Conservation (phyloP, 1,140 invertebrate species). For the Maconellicoccus hirsutus region DNA sequence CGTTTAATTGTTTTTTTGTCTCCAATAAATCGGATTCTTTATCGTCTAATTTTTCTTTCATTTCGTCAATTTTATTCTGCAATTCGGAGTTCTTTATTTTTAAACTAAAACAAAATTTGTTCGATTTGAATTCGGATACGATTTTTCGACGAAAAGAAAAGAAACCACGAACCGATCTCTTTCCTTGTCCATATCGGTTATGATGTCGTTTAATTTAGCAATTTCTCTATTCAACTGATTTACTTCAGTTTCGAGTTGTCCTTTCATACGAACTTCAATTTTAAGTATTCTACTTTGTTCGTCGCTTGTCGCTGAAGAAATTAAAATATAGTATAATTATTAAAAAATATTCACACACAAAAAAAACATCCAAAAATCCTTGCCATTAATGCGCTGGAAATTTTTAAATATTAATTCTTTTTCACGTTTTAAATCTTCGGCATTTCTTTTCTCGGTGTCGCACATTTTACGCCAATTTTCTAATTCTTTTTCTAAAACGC, state of each 20-base stretch:
- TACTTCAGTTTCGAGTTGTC: slow-evolving; percentile 3
- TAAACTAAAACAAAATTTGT: neutral
- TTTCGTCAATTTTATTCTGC: neutral
- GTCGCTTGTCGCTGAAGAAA: neutral
- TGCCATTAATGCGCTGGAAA: neutral
- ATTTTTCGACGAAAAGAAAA: too few species aligned
- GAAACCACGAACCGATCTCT: neutral
- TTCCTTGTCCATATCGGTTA: neutral
- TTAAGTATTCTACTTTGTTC: slow-evolving; percentile 13
- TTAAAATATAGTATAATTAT: neutral
- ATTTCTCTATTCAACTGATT: slow-evolving; percentile 9
- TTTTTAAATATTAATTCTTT: slow-evolving; percentile 1
- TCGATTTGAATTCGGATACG: too few species aligned
- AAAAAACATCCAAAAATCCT: neutral
- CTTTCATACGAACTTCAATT: slow-evolving; percentile 9
- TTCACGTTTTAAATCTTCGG: neutral
- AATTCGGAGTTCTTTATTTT: neutral
- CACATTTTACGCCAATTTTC: slow-evolving; percentile 9
- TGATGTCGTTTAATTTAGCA: neutral
- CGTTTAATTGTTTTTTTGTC: neutral
- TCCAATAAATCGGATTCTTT: neutral
- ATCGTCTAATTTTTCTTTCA: neutral
- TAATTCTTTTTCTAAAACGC: neutral
- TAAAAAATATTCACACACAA: neutral
- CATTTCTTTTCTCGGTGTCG: neutral